These are phyloP conservation scores for Eremobia ochroleuca DNA, from an alignment of 2,888 invertebrate species.

Conservation along the genomic window DNA sequence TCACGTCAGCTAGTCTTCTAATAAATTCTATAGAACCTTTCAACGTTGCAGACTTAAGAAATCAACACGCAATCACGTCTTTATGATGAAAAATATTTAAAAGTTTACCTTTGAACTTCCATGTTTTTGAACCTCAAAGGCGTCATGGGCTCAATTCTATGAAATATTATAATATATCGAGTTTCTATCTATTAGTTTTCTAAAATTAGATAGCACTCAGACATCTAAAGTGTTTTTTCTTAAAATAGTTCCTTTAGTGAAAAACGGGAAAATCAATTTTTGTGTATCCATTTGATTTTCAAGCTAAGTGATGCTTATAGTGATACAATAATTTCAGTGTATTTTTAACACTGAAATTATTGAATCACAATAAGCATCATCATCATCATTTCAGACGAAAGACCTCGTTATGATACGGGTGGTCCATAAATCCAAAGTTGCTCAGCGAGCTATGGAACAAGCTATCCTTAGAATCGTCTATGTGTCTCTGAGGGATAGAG, in stretches of 20 bases:
- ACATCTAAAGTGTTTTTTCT: background rate
- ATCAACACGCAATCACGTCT: slow-evolving; percentile 6
- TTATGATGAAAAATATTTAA: slow-evolving; percentile 24
- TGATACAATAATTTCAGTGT: too few species aligned
- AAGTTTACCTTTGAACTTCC: background rate
- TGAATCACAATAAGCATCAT: background rate
- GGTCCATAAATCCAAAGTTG: background rate
- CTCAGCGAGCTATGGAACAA: background rate
- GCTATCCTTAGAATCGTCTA: too few species aligned
- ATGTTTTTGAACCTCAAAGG: slow-evolving; percentile 2
- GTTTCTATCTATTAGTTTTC: background rate
- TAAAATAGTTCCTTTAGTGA: background rate
- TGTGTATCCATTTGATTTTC: too few species aligned
- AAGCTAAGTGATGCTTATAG: too few species aligned
- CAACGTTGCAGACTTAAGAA: slow-evolving; percentile 7
- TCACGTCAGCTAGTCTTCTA: background rate
- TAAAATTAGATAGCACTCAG: background rate
- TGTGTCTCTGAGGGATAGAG: background rate
- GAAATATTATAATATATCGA: slow-evolving; percentile 3
- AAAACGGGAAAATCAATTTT: too few species aligned
- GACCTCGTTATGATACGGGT: background rate
- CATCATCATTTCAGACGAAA: background rate
- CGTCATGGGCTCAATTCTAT: background rate
- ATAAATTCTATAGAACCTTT: background rate
- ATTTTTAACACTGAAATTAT: background rate